Conservation (phyloP, 1,140 invertebrate species). For the Drosophila dunni region DNA sequence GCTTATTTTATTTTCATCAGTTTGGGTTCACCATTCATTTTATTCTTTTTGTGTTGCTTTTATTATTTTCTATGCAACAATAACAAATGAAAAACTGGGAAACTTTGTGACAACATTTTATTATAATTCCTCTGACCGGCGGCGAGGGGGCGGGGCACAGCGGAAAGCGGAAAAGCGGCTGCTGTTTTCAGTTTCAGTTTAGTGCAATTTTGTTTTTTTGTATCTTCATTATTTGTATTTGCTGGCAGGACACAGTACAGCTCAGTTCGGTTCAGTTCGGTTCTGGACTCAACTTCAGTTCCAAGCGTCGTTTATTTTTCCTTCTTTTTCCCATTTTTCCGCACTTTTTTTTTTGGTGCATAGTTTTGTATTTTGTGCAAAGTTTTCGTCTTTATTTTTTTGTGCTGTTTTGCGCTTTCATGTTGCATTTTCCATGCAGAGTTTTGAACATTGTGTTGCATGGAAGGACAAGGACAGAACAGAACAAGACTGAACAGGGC, state of each 20-base stretch:
- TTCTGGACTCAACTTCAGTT: constrained; percentile 6
- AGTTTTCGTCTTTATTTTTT: constrained; percentile 48
- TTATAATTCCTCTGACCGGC: constrained; percentile 71
- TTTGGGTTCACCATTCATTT: constrained; percentile 27
- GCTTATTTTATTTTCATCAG: constrained; percentile 37
- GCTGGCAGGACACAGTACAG: constrained; percentile 19
- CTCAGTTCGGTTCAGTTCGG: too few species aligned
- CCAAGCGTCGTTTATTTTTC: constrained; percentile 1
- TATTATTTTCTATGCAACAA: constrained; percentile 27
- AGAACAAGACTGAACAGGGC: constrained; percentile 45
- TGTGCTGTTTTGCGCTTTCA: constrained; percentile 45
- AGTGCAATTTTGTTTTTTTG: constrained; percentile 70
- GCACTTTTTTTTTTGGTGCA: constrained; percentile 26
- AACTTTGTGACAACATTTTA: constrained; percentile 83
- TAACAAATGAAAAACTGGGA: constrained; percentile 64
- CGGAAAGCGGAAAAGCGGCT: constrained; percentile 6
- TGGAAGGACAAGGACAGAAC: constrained; percentile 21
- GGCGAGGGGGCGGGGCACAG: not conserved
- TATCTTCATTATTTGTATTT: constrained; percentile 82
- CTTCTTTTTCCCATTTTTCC: not conserved
- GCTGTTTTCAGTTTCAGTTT: constrained; percentile 61
- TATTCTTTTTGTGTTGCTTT: constrained; percentile 15
- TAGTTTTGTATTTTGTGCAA: constrained; percentile 63
- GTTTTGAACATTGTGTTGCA: constrained; percentile 67
- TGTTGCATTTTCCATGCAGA: constrained; percentile 72